Evolutionary conservation across 2,113 vertebrate genomes (phyloP).

Genomic region (Dendrocopos noguchii): DNA sequence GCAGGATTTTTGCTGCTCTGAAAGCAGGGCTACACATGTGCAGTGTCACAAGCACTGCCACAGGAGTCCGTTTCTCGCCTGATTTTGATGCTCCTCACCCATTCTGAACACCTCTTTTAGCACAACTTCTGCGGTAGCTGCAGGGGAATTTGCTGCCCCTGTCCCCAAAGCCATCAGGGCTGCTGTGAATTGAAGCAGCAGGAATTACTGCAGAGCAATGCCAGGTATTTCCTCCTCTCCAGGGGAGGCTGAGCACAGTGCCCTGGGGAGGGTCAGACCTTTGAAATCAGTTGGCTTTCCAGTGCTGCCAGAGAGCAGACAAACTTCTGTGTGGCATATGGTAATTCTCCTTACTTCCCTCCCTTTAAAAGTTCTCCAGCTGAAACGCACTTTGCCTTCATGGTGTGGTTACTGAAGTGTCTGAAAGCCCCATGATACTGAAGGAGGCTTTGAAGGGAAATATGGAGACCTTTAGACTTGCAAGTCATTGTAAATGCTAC

Average conservation of each 20-base stretch:
- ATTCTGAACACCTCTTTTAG: neutral
- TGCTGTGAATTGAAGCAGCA: neutral
- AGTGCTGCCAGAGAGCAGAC: neutral
- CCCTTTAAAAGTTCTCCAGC: slow-evolving; percentile 55
- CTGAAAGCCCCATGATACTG: neutral
- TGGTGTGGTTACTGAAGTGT: neutral
- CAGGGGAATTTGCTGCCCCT: neutral
- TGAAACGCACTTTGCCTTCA: slow-evolving; percentile 25
- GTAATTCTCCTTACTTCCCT: slow-evolving; percentile 31
- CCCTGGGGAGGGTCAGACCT: slow-evolving; percentile 9
- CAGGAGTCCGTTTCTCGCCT: neutral
- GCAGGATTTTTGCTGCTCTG: neutral
- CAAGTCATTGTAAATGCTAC: neutral
- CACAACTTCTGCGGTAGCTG: neutral
- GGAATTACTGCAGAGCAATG: slow-evolving; percentile 24
- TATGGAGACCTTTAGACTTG: neutral
- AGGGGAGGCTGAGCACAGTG: neutral
- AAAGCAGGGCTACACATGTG: neutral
- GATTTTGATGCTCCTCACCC: neutral
- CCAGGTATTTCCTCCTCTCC: neutral
- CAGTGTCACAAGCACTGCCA: neutral
- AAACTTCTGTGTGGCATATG: slow-evolving; percentile 29
- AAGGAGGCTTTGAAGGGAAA: slow-evolving; percentile 7
- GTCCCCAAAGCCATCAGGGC: neutral
- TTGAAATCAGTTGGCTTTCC: slow-evolving; percentile 8